phyloP scores from a whole-genome alignment of 2,113 vertebrate genomes.

The Tinamus guttatus region DNA sequence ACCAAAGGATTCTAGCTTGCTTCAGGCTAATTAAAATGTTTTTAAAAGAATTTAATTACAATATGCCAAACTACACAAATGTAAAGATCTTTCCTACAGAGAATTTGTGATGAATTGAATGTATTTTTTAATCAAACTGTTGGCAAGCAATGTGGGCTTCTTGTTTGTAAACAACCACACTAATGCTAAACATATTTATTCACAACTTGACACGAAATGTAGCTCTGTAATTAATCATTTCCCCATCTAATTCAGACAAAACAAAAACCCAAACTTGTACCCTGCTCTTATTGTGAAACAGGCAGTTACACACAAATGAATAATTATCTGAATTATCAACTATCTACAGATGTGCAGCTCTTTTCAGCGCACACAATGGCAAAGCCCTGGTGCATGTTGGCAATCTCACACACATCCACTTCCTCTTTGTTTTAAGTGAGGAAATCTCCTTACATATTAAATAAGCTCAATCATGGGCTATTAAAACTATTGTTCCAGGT shows the following conservation, averaged over 20 bases:
- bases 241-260: slow-evolving; percentile 70
- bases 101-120: slow-evolving; percentile 72
- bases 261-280: slow-evolving; percentile 63
- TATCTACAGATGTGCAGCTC: slow-evolving; percentile 80
- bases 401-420: slow-evolving; percentile 80
- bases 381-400: slow-evolving; percentile 61
- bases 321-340: slow-evolving; percentile 82
- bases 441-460: slow-evolving; percentile 82
- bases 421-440: slow-evolving; percentile 81
- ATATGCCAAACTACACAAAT: slow-evolving; percentile 66
- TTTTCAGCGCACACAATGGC: slow-evolving; percentile 78
- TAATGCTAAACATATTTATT: slow-evolving; percentile 80
- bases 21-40: slow-evolving; percentile 77
- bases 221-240: slow-evolving; percentile 82
- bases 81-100: slow-evolving; percentile 75
- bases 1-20: slow-evolving; percentile 49
- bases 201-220: slow-evolving; percentile 76
- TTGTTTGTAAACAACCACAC: slow-evolving; percentile 77
- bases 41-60: slow-evolving; percentile 77
- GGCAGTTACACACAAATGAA: slow-evolving; percentile 71
- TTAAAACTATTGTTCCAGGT: slow-evolving; percentile 85
- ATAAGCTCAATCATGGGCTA: slow-evolving; percentile 77
- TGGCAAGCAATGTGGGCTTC: slow-evolving; percentile 70
- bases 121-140: slow-evolving; percentile 73
- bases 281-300: slow-evolving; percentile 49